These are phyloP conservation scores for Cydia fagiglandana DNA, from an alignment of 1,140 invertebrate genomes.

Conservation along the genomic window DNA sequence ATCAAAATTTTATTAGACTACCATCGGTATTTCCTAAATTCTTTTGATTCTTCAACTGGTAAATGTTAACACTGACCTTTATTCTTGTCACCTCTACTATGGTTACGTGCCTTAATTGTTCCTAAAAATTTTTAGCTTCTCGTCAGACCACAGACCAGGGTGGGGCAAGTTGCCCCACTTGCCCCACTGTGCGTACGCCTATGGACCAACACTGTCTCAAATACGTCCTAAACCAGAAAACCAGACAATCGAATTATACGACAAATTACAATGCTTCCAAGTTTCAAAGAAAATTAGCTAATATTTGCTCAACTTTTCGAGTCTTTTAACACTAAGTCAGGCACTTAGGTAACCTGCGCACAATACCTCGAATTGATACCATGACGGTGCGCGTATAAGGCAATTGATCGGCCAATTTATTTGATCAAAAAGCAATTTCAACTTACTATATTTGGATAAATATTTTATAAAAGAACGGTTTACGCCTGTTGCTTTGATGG, in stretches of 20 bases:
- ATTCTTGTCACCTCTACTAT: background rate
- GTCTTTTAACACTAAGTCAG: conserved; percentile 10
- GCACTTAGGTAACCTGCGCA: conserved; percentile 30
- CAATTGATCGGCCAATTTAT: background rate
- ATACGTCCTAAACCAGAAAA: background rate
- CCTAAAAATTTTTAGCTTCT: no score
- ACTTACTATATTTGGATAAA: background rate
- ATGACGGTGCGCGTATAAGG: conserved; percentile 5
- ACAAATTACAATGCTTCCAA: background rate
- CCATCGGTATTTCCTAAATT: no score
- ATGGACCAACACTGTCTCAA: background rate
- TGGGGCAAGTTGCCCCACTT: no score
- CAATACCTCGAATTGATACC: conserved; percentile 21
- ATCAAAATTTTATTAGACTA: no score
- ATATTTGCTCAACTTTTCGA: conserved; percentile 16
- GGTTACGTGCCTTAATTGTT: no score
- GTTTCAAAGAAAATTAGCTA: conserved; percentile 25
- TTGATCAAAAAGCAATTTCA: conserved; percentile 7
- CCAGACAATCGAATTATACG: background rate
- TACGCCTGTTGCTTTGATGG: background rate
- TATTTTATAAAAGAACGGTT: background rate
- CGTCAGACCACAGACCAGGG: no score
- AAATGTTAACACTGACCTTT: background rate
- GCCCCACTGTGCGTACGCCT: no score
- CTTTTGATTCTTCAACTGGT: no score